Evolutionary conservation across 1,140 invertebrate species (phyloP), one percentile per base, ranked within the genome.

Genomic region (Drosophila virilis): DNA sequence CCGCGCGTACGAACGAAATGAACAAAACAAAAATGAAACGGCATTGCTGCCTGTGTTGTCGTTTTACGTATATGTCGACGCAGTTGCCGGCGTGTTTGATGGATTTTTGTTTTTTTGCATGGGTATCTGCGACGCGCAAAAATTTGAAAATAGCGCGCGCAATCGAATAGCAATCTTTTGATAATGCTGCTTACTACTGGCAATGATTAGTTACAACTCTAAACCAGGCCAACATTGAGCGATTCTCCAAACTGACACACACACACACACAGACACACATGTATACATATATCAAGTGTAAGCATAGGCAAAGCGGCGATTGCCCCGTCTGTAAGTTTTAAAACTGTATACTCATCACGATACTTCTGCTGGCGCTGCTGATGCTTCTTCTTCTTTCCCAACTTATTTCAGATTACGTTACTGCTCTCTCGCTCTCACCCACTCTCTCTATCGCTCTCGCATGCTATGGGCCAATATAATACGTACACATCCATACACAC

Each of bases 21-120:
- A 89, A 89, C 84, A 89, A 89, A 89, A 89, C 84, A 89, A 89
- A 89, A 89, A 60, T 90, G 80, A 89, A 90, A 89, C 85, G 80
- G 84, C 84, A 89, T 89, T 89, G 84, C 72, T 59, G 74, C 45
- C 70, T 50, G 67, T 60, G 45, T 35, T 59, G 54, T 82, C 51
- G 62, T 52, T 62, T 52, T 33, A 52, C 58, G 69, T 51, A 33
- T 46, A 43, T 55, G 60, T 58, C 43, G 65, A 55, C 45, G 59
- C 52, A 62, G 78, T 74, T 77, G 82, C 82, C 82, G 84, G 84
- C 74, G 77, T 77, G 76, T 78, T 78, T 86, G 83, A 83, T 83
- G 72, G 76, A 77, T 80, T 89, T 82, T 60, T n/a, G n/a, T n/a
- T 17, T 64, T 61, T 48, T 60, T 62, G 68, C 33, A 73, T 67